Conservation (phyloP, 2,888 invertebrate species). For the Ophioninae sp. region DNA sequence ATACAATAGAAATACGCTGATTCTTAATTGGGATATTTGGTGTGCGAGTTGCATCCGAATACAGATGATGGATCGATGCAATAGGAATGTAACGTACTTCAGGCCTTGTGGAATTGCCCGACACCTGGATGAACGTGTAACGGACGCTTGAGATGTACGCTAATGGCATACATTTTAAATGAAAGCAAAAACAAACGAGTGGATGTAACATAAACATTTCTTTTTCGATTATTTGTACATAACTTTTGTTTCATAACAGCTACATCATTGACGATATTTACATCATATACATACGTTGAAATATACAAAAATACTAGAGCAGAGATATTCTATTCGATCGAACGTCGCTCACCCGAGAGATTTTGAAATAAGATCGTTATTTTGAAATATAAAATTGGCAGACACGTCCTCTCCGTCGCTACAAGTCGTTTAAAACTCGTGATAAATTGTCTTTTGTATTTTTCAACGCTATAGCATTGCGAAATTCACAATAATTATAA, state of each 20-base stretch:
- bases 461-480: background rate
- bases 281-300: conserved; percentile 58
- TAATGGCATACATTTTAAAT: background rate
- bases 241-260: conserved; percentile 45
- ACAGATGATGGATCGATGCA: no score
- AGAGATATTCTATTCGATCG: conserved; percentile 49
- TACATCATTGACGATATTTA: conserved; percentile 56
- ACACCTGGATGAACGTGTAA: no score
- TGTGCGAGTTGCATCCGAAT: no score
- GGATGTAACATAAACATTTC: background rate
- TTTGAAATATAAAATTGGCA: conserved; percentile 6
- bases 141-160: no score
- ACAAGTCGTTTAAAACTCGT: background rate
- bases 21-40: no score
- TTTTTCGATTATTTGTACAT: conserved; percentile 27
- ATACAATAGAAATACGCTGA: no score
- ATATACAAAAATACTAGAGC: conserved; percentile 63
- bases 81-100: no score
- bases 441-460: background rate
- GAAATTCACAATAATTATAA: conserved; percentile 13
- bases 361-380: conserved; percentile 14
- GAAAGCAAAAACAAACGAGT: background rate
- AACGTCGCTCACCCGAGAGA: conserved; percentile 24
- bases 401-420: background rate
- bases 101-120: no score